Percentiles rank a stretch among this genome's conserved stretches.
These are phyloP conservation scores for Pammene fasciana DNA, from an alignment of 2,888 invertebrate species.

Conservation along the genomic window DNA sequence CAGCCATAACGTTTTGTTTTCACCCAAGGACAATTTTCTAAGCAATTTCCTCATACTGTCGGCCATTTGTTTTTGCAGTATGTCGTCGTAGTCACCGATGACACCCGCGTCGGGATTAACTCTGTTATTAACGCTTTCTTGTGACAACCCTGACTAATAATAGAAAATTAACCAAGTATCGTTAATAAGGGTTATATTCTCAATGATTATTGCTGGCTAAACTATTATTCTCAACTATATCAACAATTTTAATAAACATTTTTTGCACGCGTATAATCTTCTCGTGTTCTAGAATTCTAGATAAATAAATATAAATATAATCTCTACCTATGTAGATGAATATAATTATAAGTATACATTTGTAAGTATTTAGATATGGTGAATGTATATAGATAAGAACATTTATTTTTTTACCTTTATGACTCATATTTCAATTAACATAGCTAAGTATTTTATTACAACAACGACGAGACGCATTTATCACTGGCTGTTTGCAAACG, in stretches of 20 bases:
- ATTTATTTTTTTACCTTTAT: not conserved
- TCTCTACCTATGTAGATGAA: no score
- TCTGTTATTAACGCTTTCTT: constrained; percentile 50
- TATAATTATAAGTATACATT: no score
- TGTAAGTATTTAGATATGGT: no score
- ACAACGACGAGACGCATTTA: constrained; percentile 26
- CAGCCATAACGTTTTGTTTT: constrained; percentile 7
- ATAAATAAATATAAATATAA: no score
- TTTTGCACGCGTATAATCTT: no score
- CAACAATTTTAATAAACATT: no score
- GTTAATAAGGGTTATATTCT: no score
- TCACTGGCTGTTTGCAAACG: constrained; percentile 14
- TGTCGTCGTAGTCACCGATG: constrained; percentile 33
- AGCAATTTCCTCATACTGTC: constrained; percentile 15
- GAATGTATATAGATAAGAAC: no score
- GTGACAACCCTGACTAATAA: constrained; percentile 40
- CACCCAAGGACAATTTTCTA: not conserved
- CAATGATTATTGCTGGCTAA: no score
- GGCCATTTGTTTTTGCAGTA: constrained; percentile 20
- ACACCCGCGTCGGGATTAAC: constrained; percentile 59
- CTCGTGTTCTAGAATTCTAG: no score
- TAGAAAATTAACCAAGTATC: constrained; percentile 8
- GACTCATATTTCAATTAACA: not conserved
- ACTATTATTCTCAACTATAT: no score
- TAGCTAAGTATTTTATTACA: constrained; percentile 7